A percentile compares a stretch with the other conserved stretches of the same genome.
Conservation (phyloP, 2,113 vertebrate species). For the Scytalopus superciliaris region DNA sequence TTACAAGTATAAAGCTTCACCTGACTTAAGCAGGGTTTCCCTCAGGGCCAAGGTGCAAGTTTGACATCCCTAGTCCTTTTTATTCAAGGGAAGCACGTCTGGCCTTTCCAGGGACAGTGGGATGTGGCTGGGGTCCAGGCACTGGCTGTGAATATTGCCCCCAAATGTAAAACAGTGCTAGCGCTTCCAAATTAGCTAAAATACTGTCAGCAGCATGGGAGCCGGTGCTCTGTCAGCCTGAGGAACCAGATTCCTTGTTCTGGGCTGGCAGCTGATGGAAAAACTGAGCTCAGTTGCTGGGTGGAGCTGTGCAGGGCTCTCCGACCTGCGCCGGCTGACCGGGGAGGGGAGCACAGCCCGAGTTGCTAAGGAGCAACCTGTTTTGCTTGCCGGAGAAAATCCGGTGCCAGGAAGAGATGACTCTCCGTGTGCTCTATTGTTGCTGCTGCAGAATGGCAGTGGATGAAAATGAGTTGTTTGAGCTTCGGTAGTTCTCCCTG, state of each 20-base stretch:
- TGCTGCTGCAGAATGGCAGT: not conserved
- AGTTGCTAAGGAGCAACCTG: slow-evolving; percentile 3
- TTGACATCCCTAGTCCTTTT: not conserved
- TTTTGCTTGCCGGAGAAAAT: not conserved
- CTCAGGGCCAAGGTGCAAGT: not conserved
- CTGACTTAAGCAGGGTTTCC: not conserved
- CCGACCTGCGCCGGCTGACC: not conserved
- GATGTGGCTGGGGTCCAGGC: not conserved
- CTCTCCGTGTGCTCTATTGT: not conserved
- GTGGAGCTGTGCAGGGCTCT: not conserved
- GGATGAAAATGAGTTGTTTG: not conserved
- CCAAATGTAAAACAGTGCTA: not conserved
- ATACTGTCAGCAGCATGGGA: not conserved
- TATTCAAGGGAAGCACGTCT: not conserved
- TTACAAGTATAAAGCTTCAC: not conserved
- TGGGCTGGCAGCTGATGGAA: not conserved
- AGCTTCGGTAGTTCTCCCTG: not conserved
- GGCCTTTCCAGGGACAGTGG: not conserved
- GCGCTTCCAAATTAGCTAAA: not conserved
- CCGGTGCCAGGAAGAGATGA: slow-evolving; percentile 12
- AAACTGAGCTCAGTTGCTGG: not conserved
- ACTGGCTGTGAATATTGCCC: not conserved
- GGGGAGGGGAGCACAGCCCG: not conserved
- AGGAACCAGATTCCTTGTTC: not conserved
- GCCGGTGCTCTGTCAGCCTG: not conserved